Evolutionary conservation across 2,113 vertebrate species (phyloP).

Genomic region (Melozone crissalis): DNA sequence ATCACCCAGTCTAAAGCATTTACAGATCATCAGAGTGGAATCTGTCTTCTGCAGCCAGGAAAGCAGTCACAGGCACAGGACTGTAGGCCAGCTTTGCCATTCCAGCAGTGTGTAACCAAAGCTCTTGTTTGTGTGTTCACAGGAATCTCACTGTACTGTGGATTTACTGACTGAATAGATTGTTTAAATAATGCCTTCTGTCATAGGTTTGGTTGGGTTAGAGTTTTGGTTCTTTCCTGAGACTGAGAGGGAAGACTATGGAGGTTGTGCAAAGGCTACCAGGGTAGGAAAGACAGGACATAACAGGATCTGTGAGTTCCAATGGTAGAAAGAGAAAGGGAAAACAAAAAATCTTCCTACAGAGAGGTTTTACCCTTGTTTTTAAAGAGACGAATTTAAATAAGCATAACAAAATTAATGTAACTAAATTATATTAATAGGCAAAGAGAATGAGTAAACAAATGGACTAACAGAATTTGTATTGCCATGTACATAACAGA

Average conservation of each 20-base stretch:
- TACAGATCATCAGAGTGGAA: slow-evolving; percentile 17
- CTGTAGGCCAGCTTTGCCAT: neutral
- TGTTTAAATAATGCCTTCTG: neutral
- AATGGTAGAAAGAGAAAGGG: neutral
- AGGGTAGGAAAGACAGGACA: neutral
- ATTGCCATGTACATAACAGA: neutral
- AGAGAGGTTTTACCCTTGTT: neutral
- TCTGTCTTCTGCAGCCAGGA: slow-evolving; percentile 16
- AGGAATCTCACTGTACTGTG: neutral
- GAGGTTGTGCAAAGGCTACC: neutral
- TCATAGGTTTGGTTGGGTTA: neutral
- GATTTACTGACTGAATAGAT: neutral
- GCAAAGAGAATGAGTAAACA: neutral
- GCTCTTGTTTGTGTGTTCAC: slow-evolving; percentile 46
- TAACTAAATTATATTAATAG: neutral
- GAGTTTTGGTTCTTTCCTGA: neutral
- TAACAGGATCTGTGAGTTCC: neutral
- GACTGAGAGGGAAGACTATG: neutral
- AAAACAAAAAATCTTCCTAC: neutral
- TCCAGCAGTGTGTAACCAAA: slow-evolving; percentile 22
- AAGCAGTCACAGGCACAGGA: neutral
- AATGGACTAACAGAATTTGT: neutral
- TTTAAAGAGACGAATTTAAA: neutral
- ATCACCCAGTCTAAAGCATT: slow-evolving; percentile 12
- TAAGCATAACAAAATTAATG: neutral